Evolutionary conservation across 2,797 vertebrate species (phyloP).

Genomic region (Pseudochromis fuscus): DNA sequence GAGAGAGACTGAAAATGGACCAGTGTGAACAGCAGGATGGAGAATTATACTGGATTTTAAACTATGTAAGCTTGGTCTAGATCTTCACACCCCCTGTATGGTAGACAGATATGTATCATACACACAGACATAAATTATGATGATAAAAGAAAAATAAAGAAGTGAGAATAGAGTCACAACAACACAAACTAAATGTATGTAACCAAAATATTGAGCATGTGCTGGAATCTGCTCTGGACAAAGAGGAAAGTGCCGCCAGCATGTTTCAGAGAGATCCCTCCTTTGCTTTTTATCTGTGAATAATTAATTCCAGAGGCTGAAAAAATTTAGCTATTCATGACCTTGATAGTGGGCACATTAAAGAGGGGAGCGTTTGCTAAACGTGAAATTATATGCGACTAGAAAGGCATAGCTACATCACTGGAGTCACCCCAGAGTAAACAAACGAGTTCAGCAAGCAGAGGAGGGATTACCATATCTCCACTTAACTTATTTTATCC

Average conservation of each 20-base stretch:
- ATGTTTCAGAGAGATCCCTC: conserved; percentile 37
- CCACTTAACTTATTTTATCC: conserved; percentile 88
- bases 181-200: conserved; percentile 25
- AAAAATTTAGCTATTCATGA: conserved; percentile 78
- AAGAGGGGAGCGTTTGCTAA: conserved; percentile 79
- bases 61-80: conserved; percentile 48
- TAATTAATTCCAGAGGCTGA: conserved; percentile 73
- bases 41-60: conserved; percentile 56
- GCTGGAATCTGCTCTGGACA: conserved; percentile 49
- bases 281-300: conserved; percentile 73
- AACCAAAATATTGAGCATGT: conserved; percentile 26
- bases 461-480: conserved; percentile 88
- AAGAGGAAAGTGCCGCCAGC: conserved; percentile 35
- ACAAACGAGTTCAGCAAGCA: conserved; percentile 85
- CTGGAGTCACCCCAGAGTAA: conserved; percentile 85
- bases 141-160: neutral
- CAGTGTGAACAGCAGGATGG: conserved; percentile 34
- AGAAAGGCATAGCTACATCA: conserved; percentile 81
- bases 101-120: too few species aligned
- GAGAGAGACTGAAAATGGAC: conserved; percentile 51
- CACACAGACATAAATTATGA: neutral
- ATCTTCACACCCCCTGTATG: conserved; percentile 30
- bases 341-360: conserved; percentile 82
- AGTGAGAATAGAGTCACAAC: neutral
- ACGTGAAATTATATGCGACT: conserved; percentile 84